Evolutionary conservation across 23 tunicate species (phyloP), one percentile per base, ranked within the genome.

Genomic region (Clavelina lepadiformis): DNA sequence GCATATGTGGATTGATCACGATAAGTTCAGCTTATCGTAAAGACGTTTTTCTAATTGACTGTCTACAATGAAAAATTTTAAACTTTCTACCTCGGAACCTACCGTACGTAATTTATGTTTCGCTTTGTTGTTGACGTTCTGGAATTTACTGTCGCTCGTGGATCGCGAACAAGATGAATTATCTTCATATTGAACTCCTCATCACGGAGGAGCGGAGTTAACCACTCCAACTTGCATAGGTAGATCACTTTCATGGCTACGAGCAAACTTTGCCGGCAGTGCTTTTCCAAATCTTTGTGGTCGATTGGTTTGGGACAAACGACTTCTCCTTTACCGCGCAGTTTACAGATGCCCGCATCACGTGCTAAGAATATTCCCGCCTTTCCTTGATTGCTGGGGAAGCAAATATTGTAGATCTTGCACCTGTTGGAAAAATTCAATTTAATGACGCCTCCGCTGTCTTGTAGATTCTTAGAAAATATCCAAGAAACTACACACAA

Each of bases 221-320:
- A 53, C 61, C 64, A 59, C 31, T 57, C 63, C 34, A 79, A 36
- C 20, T 58, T 44, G 61, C 65, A 56, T 20, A 79, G 60, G 31
- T 57, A 68, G 19, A 79, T 72, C 31, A 79, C 69, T 59, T 79
- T 79, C 57, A 69, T 35, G 30, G 76, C 76, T 31, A 29, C 56
- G 5, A 69, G 19, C 2, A 69, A 33, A 46, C 76, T 60, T 31
- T 68, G 69, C 37, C 34, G 24, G 28, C 85, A 79, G 58, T 52
- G 55, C 30, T 58, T 58, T 25, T 35, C 2, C 28, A 79, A 25
- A n/a, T 4, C 46, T 1, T 25, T 28, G 7, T 46, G 63, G 18
- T 77, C 61, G 11, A 79, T 58, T 1, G 67, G 59, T 28, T 4
- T 33, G 1, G 76, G 76, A 46, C 85, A 79, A 3, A 26, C 31